Evolutionary conservation across 1,140 invertebrate species (phyloP).

Genomic region (Dolichoris vasculosae): DNA sequence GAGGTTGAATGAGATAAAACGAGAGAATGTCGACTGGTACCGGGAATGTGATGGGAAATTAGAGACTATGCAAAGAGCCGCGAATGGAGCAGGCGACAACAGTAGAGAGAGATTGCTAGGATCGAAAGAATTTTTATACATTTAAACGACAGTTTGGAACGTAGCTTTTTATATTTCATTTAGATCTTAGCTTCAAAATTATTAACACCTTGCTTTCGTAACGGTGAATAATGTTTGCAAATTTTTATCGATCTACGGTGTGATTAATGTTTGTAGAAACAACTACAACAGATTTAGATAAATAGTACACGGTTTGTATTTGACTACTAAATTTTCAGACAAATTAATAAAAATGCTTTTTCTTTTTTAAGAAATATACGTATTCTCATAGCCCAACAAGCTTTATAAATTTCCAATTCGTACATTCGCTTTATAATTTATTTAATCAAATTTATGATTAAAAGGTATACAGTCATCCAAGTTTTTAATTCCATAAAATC

Average conservation of each 20-base stretch:
- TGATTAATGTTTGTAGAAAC: not conserved
- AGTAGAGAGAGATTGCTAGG: not conserved
- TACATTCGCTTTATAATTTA: too few species aligned
- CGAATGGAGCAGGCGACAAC: not conserved
- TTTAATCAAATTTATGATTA: too few species aligned
- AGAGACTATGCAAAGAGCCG: conserved; percentile 28
- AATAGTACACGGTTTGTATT: not conserved
- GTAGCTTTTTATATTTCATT: not conserved
- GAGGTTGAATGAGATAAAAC: conserved; percentile 46
- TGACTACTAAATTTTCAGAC: too few species aligned
- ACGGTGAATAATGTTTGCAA: not conserved
- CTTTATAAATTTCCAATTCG: too few species aligned
- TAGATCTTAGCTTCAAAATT: not conserved
- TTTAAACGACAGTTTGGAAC: conserved; percentile 23
- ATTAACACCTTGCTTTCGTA: not conserved
- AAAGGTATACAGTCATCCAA: too few species aligned
- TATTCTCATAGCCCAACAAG: too few species aligned
- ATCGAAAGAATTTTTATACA: conserved; percentile 37
- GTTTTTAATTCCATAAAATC: too few species aligned
- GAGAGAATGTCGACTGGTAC: conserved; percentile 29
- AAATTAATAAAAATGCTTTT: too few species aligned
- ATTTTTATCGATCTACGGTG: too few species aligned
- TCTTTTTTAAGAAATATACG: too few species aligned
- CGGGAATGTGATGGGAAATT: conserved; percentile 39
- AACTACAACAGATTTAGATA: not conserved